Conservation (phyloP, 2,113 vertebrate genomes). For the Sclerurus mexicanus region DNA sequence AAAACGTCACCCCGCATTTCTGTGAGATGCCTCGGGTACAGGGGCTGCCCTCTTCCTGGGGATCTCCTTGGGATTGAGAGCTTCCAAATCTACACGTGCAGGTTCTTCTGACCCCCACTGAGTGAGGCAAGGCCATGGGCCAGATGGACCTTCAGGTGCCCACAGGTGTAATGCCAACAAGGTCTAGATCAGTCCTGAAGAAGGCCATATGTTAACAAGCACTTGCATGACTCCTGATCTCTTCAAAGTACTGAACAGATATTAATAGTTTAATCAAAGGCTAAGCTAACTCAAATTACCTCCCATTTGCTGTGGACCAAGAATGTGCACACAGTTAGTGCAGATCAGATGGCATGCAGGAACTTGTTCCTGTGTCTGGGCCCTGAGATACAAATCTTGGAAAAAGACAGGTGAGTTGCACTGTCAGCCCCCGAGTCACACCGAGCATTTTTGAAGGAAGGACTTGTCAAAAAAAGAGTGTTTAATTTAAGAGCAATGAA, state of each 20-base stretch:
- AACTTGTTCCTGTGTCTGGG: slow-evolving; percentile 9
- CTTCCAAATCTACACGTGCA: background rate
- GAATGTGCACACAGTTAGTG: slow-evolving; percentile 24
- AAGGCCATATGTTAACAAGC: background rate
- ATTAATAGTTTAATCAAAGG: slow-evolving; percentile 67
- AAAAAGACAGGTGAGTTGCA: slow-evolving; percentile 60
- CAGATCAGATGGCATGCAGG: slow-evolving; percentile 48
- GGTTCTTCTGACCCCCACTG: background rate
- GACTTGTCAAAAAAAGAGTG: background rate
- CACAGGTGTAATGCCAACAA: background rate
- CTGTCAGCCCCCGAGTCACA: background rate
- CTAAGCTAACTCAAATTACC: slow-evolving; percentile 62
- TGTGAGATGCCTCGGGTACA: background rate
- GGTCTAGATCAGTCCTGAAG: background rate
- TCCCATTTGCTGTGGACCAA: slow-evolving; percentile 56
- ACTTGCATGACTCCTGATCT: background rate
- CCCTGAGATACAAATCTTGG: slow-evolving; percentile 35
- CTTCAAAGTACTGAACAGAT: slow-evolving; percentile 52
- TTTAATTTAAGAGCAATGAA: background rate
- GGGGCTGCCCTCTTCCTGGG: background rate
- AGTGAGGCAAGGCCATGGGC: background rate
- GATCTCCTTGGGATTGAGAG: background rate
- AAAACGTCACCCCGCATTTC: background rate
- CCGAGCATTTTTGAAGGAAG: background rate
- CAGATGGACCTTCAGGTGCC: background rate